Evolutionary conservation across 2,888 invertebrate species (phyloP).

Genomic region (Vesta saturnalis): DNA sequence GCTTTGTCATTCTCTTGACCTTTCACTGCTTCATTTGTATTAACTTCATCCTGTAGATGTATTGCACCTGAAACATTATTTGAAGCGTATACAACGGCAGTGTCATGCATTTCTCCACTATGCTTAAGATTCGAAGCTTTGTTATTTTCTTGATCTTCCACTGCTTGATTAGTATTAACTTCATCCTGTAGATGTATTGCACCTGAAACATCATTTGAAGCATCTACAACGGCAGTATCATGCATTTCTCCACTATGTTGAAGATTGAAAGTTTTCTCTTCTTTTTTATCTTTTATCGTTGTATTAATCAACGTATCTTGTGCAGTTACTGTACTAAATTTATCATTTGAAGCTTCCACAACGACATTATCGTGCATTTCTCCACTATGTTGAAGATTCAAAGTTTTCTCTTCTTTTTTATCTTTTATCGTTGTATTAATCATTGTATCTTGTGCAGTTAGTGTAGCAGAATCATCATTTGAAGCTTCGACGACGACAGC

Average conservation of each 20-base stretch:
- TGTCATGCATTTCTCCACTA: background rate
- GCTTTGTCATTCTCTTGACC: background rate
- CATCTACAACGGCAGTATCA: no score
- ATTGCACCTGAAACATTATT: background rate
- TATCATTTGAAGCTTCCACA: background rate
- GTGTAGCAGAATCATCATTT: background rate
- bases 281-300: background rate
- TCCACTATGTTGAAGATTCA: background rate
- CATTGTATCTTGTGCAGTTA: background rate
- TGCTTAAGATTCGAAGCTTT: no score
- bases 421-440: background rate
- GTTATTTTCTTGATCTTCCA: no score
- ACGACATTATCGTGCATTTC: constrained; percentile 9
- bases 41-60: no score
- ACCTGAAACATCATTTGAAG: no score
- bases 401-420: background rate
- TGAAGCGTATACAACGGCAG: background rate
- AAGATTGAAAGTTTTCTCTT: no score
- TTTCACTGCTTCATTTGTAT: background rate
- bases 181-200: no score
- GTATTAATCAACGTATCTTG: background rate
- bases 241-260: no score
- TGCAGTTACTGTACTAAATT: background rate
- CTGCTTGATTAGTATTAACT: background rate
- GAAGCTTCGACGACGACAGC: background rate